Evolutionary conservation across 2,797 vertebrate genomes (phyloP).

Genomic region (Microctenopoma lineatum): DNA sequence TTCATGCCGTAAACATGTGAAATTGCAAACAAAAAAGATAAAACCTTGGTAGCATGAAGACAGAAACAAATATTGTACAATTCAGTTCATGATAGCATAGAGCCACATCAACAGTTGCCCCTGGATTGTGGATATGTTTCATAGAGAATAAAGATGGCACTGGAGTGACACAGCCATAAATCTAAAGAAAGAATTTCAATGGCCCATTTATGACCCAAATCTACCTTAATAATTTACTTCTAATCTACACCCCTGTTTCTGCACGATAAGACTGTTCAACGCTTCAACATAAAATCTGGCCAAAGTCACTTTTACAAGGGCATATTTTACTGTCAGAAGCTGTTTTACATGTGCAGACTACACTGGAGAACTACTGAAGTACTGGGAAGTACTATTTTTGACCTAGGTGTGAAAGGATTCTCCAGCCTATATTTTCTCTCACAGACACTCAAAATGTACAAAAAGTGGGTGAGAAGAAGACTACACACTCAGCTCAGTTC

Average conservation of each 20-base stretch:
- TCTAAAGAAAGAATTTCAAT: conserved; percentile 55
- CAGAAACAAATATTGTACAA: background rate
- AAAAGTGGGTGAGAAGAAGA: background rate
- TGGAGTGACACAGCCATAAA: conserved; percentile 56
- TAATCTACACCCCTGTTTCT: conserved; percentile 64
- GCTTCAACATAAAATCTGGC: conserved; percentile 39
- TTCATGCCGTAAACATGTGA: conserved; percentile 4
- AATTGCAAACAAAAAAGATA: background rate
- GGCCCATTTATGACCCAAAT: conserved; percentile 58
- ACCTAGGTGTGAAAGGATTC: background rate
- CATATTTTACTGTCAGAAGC: conserved; percentile 60
- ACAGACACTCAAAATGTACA: conserved; percentile 2
- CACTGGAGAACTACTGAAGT: background rate
- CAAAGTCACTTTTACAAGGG: conserved; percentile 41
- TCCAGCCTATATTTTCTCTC: conserved; percentile 33
- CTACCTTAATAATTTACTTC: conserved; percentile 58
- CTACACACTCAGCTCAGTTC: conserved; percentile 1
- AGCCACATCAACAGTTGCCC: conserved; percentile 10
- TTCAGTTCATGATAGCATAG: background rate
- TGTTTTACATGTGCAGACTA: conserved; percentile 31
- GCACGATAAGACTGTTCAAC: conserved; percentile 55
- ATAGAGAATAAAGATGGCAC: conserved; percentile 33
- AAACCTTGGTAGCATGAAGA: background rate
- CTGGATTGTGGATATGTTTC: conserved; percentile 26
- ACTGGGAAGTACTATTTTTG: conserved; percentile 7